Conservation (phyloP, 64 coral and sea anemone species). For the Astreopora myriophthalma region DNA sequence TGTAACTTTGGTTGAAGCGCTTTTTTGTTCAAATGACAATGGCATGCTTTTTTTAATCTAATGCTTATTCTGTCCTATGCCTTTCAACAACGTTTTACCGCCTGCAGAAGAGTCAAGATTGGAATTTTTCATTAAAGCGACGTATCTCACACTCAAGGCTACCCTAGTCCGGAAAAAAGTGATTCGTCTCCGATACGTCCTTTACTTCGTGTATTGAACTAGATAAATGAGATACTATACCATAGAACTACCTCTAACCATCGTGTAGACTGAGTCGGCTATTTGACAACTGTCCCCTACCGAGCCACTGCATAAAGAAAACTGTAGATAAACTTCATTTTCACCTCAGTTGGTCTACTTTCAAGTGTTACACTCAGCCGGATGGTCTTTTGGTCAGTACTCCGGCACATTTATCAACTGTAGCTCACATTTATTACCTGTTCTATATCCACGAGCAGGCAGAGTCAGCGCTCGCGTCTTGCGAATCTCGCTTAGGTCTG, state of each 20-base stretch:
- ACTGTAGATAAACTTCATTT: too few relatives aligned
- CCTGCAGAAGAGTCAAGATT: background rate
- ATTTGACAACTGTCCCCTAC: too few relatives aligned
- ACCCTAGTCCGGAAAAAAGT: background rate
- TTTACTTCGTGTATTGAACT: too few relatives aligned
- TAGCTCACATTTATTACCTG: constrained; percentile 15
- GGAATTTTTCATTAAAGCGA: background rate
- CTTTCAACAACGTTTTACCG: background rate
- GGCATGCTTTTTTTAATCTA: background rate
- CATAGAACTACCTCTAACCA: too few relatives aligned
- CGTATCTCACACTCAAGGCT: too few relatives aligned
- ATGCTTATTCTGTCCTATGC: background rate
- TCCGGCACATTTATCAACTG: too few relatives aligned
- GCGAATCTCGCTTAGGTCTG: constrained; percentile 39
- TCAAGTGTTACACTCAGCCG: too few relatives aligned
- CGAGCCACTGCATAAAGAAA: too few relatives aligned
- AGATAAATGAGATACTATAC: too few relatives aligned
- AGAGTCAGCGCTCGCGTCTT: constrained; percentile 13
- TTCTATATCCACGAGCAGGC: constrained; percentile 44
- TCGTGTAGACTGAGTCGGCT: too few relatives aligned
- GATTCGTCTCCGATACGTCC: background rate
- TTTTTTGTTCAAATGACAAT: constrained; percentile 17
- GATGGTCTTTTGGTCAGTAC: too few relatives aligned
- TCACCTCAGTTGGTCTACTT: too few relatives aligned
- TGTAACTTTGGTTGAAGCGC: background rate